A percentile compares a stretch with the other conserved stretches of the same genome.
phyloP scores from a whole-genome alignment of 2,113 vertebrate genomes.

The Montifringilla adamsi region DNA sequence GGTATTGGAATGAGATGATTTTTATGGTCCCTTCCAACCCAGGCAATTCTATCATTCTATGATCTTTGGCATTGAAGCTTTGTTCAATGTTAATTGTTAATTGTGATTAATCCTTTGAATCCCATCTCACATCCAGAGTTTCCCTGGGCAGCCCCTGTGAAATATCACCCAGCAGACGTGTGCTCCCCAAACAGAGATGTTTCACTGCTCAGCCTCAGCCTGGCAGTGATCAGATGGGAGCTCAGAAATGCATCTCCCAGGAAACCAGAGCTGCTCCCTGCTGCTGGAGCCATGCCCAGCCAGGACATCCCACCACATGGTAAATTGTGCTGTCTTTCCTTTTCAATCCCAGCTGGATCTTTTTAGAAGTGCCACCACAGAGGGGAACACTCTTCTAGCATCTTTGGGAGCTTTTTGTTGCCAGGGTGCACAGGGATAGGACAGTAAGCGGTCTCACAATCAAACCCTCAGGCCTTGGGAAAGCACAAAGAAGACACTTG shows the following conservation, averaged over 20 bases:
- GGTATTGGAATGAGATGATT: neutral
- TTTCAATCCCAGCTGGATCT: neutral
- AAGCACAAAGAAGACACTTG: too few species aligned
- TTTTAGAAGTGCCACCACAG: too few species aligned
- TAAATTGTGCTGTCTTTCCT: accelerated
- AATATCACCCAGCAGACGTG: neutral
- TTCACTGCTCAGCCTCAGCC: neutral
- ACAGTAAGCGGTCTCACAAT: too few species aligned
- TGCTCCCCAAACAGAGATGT: neutral
- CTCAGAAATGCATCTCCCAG: neutral
- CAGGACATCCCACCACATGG: neutral
- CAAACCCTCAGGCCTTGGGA: too few species aligned
- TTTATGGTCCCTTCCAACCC: neutral
- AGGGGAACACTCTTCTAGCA: too few species aligned
- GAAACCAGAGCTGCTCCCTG: neutral
- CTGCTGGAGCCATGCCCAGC: neutral
- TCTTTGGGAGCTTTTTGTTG: too few species aligned
- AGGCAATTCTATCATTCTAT: neutral
- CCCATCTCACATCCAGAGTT: neutral
- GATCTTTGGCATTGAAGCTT: neutral
- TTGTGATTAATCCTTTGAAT: neutral
- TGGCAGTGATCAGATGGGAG: accelerated
- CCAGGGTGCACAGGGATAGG: too few species aligned
- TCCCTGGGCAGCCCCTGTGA: neutral
- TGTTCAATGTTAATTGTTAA: neutral